phyloP scores from a whole-genome alignment of 23 tunicate genomes.

The Trididemnum clinides region DNA sequence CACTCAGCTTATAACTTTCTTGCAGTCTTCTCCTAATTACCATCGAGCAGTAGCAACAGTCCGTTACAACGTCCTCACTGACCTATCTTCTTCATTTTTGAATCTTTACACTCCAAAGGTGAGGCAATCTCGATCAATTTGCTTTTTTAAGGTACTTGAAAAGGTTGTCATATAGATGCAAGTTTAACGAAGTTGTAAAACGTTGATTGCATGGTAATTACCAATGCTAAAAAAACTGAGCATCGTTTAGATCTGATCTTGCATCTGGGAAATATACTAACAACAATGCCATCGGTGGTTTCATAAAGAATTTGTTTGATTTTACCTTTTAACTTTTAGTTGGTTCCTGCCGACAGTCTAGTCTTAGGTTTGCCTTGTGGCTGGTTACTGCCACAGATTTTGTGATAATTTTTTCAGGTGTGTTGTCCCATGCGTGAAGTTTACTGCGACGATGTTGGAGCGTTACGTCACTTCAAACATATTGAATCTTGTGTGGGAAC shows the following conservation, averaged over 20 bases:
- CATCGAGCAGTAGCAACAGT: background rate
- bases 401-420: no score
- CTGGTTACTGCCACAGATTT: no score
- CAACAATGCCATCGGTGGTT: background rate
- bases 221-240: no score
- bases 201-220: no score
- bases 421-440: background rate
- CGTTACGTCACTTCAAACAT: background rate
- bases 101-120: conserved; percentile 31
- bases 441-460: conserved; percentile 30
- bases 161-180: no score
- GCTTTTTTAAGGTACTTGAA: no score
- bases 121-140: background rate
- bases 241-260: no score
- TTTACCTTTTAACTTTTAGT: no score
- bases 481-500: background rate
- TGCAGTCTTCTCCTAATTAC: background rate
- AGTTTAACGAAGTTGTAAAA: no score
- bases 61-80: background rate
- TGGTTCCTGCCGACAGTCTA: no score
- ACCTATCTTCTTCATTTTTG: background rate
- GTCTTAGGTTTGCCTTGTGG: no score
- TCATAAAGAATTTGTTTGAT: background rate
- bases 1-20: background rate
- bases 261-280: no score